A percentile compares a stretch with the other conserved stretches of the same genome.
Conservation (phyloP, 2,797 vertebrate genomes). For the Sebastes iracundus region DNA sequence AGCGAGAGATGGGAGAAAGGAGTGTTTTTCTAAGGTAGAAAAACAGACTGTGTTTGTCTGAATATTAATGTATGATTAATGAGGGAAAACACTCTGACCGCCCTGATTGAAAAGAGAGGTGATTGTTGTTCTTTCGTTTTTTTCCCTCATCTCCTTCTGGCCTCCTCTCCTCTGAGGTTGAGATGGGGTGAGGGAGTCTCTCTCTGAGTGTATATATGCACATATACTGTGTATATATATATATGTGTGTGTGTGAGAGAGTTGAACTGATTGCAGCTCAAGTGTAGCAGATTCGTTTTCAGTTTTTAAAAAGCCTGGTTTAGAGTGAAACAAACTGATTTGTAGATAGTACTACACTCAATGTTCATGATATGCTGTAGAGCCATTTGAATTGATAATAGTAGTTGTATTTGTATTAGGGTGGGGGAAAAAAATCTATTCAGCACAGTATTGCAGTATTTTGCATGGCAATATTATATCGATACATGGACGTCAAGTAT, state of each 20-base stretch:
- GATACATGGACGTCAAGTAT: too few relatives aligned
- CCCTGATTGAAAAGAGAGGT: constrained; percentile 73
- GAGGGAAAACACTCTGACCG: constrained; percentile 74
- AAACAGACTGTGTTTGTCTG: constrained; percentile 79
- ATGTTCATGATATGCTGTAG: not conserved
- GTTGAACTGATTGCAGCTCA: not conserved
- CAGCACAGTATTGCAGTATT: too few relatives aligned
- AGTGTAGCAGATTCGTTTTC: not conserved
- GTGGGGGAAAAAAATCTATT: too few relatives aligned
- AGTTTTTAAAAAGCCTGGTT: not conserved
- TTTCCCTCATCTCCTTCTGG: constrained; percentile 13
- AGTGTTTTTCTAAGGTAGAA: constrained; percentile 74
- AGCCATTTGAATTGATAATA: not conserved
- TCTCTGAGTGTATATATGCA: not conserved
- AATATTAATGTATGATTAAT: constrained; percentile 84
- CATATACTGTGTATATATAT: not conserved
- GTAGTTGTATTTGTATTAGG: not conserved
- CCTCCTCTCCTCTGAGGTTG: constrained; percentile 42
- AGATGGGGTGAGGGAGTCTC: constrained; percentile 28
- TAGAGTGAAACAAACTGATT: not conserved
- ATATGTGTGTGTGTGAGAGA: not conserved
- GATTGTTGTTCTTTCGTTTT: constrained; percentile 68
- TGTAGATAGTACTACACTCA: not conserved
- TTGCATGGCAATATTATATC: too few relatives aligned
- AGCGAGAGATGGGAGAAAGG: constrained; percentile 41